These are phyloP conservation scores for Paelopatides confundens DNA, from an alignment of 53 echinoderm and acorn worm species.

Conservation along the genomic window DNA sequence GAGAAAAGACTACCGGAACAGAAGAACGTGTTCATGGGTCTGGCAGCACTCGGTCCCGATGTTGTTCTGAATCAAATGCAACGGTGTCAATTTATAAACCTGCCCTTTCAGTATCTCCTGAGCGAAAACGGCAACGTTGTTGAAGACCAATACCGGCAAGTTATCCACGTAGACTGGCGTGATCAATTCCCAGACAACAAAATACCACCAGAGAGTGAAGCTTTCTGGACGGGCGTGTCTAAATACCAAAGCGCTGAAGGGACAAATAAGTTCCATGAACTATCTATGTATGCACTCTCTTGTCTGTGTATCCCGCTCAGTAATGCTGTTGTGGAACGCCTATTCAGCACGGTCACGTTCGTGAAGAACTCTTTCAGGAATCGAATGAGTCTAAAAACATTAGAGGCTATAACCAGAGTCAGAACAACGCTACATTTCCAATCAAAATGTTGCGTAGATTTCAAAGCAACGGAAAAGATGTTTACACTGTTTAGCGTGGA, in stretches of 20 bases:
- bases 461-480: neutral
- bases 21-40: neutral
- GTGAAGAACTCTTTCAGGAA: constrained; percentile 9
- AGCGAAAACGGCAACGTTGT: neutral
- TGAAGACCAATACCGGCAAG: constrained; percentile 9
- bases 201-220: neutral
- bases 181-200: neutral
- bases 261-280: neutral
- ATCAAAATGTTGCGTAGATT: constrained; percentile 15
- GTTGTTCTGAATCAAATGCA: neutral
- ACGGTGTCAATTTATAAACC: neutral
- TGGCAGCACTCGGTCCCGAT: neutral
- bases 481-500: constrained; percentile 1
- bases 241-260: neutral
- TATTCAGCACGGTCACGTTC: neutral
- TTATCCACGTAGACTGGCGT: neutral
- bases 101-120: constrained; percentile 17
- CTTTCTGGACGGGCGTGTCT: neutral
- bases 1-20: neutral
- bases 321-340: constrained; percentile 21
- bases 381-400: neutral
- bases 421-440: constrained; percentile 12
- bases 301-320: constrained; percentile 24
- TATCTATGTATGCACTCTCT: neutral
- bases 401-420: constrained; percentile 16